phyloP scores from a whole-genome alignment of 2,113 vertebrate genomes.

The human (Homo sapiens) region GRCh38 chr2:187485501-187486000 shows the following conservation, averaged over 20 bases:
- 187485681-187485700: constrained; percentile 37
- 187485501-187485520: constrained; percentile 12
- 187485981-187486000: not conserved
- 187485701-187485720: constrained; percentile 10
- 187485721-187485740: not conserved
- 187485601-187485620: constrained; percentile 65
- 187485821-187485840: not conserved
- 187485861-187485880: not conserved
- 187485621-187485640: constrained; percentile 49
- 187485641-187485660: constrained; percentile 31
- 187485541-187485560: not conserved
- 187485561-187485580: constrained; percentile 1
- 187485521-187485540: not conserved
- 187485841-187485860: not conserved
- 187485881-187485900: not conserved
- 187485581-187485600: constrained; percentile 34
- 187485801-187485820: not conserved
- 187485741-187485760: not conserved
- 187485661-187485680: constrained; percentile 50
- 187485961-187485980: constrained; percentile 18
- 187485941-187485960: not conserved
- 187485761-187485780: not conserved
- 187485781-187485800: not conserved
- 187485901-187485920: not conserved
- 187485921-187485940: not conserved